Evolutionary conservation across 2,888 invertebrate genomes (phyloP), one percentile per base, ranked within the genome.

Genomic region (Cerastis leucographa): DNA sequence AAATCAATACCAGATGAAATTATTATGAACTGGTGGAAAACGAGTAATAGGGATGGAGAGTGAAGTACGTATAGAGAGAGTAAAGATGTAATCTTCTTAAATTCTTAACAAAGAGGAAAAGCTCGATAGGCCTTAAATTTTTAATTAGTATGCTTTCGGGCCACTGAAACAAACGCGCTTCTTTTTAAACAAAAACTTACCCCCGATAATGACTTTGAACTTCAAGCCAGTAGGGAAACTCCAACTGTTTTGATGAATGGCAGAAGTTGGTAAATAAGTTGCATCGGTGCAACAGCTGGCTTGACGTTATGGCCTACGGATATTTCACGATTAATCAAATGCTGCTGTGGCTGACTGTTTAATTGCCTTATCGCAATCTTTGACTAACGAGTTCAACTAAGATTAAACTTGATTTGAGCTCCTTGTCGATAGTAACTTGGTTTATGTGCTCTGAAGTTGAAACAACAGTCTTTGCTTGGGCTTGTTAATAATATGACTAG

Each of bases 201-300:
- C 40, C 14, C 44, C 9, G 29, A 42, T 70, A 67, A 71, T 46
- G 59, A 84, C 51, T 72, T 80, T 44, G 14, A 84, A 61, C 35
- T 54, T 72, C 17, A n/a, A 42, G 17, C 12, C 40, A 65, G 56
- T 40, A 66, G 49, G 12, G 8, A 56, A 80, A 56, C 66, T 70
- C 51, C 2, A 46, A 62, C 56, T 59, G 69, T n/a, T 72, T 74
- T 85, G 72, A 84, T 78, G 74, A 78, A 85, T 78, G 71, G 75
- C 73, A 25, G 25, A 83, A 84, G 54, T 85, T 85, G 22, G 46
- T 73, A 68, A 70, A 75, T 68, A 85, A 84, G 78, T 75, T 78
- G 84, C 84, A 78, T 56, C 72, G 64, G 29, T 73, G 78, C 84
- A 85, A 25, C 78, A 75, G 74, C 78, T 83, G 84, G 72, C 19